phyloP scores from a whole-genome alignment of 2,888 invertebrate genomes.

The Chaetogeoica ovagalla region DNA sequence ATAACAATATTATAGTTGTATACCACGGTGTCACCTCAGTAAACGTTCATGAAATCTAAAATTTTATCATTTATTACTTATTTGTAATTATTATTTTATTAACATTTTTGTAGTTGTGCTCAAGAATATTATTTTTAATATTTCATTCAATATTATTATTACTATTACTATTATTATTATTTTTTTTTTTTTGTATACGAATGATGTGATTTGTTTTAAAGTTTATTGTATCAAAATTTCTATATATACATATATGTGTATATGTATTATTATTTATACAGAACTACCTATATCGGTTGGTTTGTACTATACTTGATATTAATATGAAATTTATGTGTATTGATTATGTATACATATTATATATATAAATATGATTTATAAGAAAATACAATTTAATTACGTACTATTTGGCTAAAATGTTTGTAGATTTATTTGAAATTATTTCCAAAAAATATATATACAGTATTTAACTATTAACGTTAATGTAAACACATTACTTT shows the following conservation, averaged over 20 bases:
- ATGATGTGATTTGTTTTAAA: conserved; percentile 43
- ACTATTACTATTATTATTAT: conserved; percentile 4
- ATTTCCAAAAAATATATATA: no score
- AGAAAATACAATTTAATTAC: no score
- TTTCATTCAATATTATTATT: conserved; percentile 14
- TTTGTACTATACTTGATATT: no score
- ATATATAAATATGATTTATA: no score
- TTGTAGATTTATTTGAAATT: no score
- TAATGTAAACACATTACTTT: no score
- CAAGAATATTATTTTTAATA: conserved; percentile 26
- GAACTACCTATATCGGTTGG: no score
- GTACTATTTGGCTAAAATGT: no score
- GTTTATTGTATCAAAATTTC: conserved; percentile 34
- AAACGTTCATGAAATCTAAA: conserved; percentile 32
- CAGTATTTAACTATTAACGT: no score
- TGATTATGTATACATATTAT: no score
- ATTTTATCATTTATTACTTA: conserved; percentile 24
- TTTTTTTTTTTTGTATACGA: not conserved
- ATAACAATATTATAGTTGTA: not conserved
- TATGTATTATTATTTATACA: no score
- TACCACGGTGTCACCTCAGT: conserved; percentile 6
- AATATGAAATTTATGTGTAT: no score
- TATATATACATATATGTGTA: not conserved
- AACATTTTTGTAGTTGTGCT: conserved; percentile 49
- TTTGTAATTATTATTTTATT: conserved; percentile 37